phyloP scores from a whole-genome alignment of 2,113 vertebrate genomes.

The Oceanodroma tethys region DNA sequence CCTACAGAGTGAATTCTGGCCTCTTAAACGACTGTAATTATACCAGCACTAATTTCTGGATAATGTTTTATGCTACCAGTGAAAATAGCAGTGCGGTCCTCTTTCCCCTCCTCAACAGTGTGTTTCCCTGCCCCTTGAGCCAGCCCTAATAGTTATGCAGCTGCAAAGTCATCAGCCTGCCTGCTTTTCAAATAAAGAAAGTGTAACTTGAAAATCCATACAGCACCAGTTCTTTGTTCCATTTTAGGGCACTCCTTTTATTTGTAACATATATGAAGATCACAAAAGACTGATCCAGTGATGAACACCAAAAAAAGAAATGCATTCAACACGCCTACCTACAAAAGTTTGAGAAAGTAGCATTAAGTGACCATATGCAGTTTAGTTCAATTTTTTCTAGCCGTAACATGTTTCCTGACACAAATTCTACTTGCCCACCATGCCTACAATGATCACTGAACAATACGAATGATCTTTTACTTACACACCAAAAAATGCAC shows the following conservation, averaged over 20 bases:
- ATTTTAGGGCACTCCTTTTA: neutral
- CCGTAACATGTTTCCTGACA: neutral
- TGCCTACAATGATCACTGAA: rapidly evolving
- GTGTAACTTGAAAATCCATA: neutral
- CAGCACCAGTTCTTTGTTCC: neutral
- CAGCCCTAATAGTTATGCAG: neutral
- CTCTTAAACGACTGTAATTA: neutral
- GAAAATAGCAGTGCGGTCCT: rapidly evolving
- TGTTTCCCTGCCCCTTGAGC: neutral
- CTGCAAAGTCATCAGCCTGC: neutral
- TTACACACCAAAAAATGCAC: neutral
- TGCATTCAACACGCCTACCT: neutral
- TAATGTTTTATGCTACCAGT: neutral
- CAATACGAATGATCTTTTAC: neutral
- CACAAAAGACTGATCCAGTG: neutral
- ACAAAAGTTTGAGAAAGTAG: neutral
- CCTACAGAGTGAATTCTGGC: neutral
- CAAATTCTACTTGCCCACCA: neutral
- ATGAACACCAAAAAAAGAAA: neutral
- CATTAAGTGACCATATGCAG: neutral
- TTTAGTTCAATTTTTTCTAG: neutral
- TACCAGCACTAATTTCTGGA: neutral
- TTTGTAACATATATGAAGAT: neutral
- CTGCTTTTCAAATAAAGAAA: neutral
- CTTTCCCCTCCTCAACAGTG: neutral